A percentile compares a stretch with the other conserved stretches of the same genome.
These are phyloP conservation scores for Lycocerus yunnanus DNA, from an alignment of 2,888 invertebrate species.

Conservation along the genomic window DNA sequence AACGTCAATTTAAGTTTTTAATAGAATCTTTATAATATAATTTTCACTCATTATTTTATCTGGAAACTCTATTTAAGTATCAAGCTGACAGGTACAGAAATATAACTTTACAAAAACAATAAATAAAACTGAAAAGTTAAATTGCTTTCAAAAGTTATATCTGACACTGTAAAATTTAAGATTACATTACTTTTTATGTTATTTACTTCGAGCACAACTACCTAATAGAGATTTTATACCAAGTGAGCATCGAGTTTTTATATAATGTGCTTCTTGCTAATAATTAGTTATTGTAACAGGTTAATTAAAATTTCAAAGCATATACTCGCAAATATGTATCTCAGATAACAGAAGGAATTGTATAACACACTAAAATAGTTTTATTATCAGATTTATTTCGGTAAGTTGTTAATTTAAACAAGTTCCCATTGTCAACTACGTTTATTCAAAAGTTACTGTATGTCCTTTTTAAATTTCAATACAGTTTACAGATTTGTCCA, in stretches of 20 bases:
- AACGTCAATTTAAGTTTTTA: constrained; percentile 43
- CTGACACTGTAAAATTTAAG: constrained; percentile 22
- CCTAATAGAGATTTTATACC: neutral
- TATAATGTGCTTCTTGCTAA: neutral
- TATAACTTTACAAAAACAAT: constrained; percentile 25
- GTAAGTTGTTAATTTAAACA: too few species aligned
- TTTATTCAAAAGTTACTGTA: too few species aligned
- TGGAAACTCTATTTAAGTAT: constrained; percentile 30
- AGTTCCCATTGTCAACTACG: too few species aligned
- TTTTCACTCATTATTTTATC: constrained; percentile 39
- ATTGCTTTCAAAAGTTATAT: constrained; percentile 30
- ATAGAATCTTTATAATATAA: constrained; percentile 40
- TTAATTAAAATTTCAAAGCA: neutral
- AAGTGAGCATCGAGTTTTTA: neutral
- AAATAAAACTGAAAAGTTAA: constrained; percentile 31
- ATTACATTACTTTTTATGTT: constrained; percentile 8
- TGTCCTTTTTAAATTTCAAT: too few species aligned
- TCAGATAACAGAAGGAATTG: too few species aligned
- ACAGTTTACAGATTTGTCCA: too few species aligned
- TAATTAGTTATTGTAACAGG: neutral
- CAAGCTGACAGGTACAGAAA: constrained; percentile 24
- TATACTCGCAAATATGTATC: too few species aligned
- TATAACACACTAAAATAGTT: too few species aligned
- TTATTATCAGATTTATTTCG: too few species aligned
- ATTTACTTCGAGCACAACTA: constrained; percentile 4